A percentile compares a stretch with the other conserved stretches of the same genome.
phyloP scores from a whole-genome alignment of 2,888 invertebrate genomes.

The Pandemis corylana region DNA sequence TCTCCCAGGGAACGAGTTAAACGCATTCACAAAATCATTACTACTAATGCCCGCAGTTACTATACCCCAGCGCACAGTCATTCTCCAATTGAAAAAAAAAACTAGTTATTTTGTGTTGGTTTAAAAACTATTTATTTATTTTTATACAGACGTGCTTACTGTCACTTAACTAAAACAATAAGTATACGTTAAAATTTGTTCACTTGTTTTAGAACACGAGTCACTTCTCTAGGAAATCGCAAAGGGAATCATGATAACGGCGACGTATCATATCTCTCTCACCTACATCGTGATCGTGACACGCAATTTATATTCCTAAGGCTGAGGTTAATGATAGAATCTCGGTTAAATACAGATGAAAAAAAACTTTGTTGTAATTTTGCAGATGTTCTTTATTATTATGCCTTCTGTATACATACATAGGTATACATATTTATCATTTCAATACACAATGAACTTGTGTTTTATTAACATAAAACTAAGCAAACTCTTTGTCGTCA shows the following conservation, averaged over 20 bases:
- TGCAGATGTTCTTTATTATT: no score
- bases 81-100: conserved; percentile 52
- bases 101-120: background rate
- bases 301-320: background rate
- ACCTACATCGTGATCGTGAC: background rate
- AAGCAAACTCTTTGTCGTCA: conserved; percentile 71
- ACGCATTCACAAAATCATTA: conserved; percentile 91
- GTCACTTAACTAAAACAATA: background rate
- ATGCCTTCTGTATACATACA: no score
- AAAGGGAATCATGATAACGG: conserved; percentile 2
- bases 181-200: background rate
- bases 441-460: no score
- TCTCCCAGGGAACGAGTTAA: conserved; percentile 86
- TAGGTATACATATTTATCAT: no score
- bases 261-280: background rate
- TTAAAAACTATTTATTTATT: background rate
- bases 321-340: background rate
- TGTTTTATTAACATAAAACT: conserved; percentile 14
- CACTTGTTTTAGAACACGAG: background rate
- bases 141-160: background rate
- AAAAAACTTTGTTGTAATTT: background rate
- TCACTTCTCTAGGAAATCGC: background rate
- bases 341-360: background rate
- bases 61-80: conserved; percentile 92
- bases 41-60: conserved; percentile 92